phyloP scores from a whole-genome alignment of 2,113 vertebrate genomes.

The Nyctereutes procyonoides region DNA sequence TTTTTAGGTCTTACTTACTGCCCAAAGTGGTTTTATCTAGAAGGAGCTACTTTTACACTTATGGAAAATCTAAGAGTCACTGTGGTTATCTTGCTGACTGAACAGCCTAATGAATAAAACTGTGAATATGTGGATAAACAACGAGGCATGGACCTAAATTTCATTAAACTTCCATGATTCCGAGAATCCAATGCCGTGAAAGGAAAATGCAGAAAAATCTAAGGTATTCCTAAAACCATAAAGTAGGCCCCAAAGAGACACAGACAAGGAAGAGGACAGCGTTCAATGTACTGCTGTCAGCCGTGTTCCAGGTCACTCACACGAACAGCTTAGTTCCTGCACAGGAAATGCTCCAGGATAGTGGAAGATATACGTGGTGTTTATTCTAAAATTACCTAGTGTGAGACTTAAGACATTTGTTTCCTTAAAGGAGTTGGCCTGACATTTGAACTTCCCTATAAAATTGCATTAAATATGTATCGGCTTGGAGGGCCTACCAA shows the following conservation, averaged over 20 bases:
- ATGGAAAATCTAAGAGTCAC: slow-evolving; percentile 60
- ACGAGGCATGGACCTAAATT: slow-evolving; percentile 37
- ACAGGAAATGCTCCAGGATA: slow-evolving; percentile 43
- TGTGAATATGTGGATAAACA: slow-evolving; percentile 57
- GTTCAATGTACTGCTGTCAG: not conserved
- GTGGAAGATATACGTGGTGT: slow-evolving; percentile 51
- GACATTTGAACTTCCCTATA: slow-evolving; percentile 77
- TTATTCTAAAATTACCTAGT: slow-evolving; percentile 70
- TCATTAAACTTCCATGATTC: slow-evolving; percentile 62
- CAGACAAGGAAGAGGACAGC: slow-evolving; percentile 44
- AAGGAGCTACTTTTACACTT: slow-evolving; percentile 25
- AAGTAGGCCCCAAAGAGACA: slow-evolving; percentile 54
- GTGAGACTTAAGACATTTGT: slow-evolving; percentile 65
- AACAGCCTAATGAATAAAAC: slow-evolving; percentile 71
- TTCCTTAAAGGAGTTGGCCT: slow-evolving; percentile 67
- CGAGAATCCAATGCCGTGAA: slow-evolving; percentile 43
- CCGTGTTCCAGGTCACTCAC: slow-evolving; percentile 35
- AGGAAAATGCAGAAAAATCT: slow-evolving; percentile 66
- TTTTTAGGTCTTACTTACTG: slow-evolving; percentile 32
- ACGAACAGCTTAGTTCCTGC: slow-evolving; percentile 59
- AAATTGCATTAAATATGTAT: slow-evolving; percentile 75
- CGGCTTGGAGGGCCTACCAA: slow-evolving; percentile 46
- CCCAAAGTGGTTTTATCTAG: slow-evolving; percentile 22
- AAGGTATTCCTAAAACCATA: slow-evolving; percentile 67
- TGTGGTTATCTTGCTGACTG: slow-evolving; percentile 62